Conservation (phyloP, 1,140 invertebrate species). For the Trichonephila inaurata region DNA sequence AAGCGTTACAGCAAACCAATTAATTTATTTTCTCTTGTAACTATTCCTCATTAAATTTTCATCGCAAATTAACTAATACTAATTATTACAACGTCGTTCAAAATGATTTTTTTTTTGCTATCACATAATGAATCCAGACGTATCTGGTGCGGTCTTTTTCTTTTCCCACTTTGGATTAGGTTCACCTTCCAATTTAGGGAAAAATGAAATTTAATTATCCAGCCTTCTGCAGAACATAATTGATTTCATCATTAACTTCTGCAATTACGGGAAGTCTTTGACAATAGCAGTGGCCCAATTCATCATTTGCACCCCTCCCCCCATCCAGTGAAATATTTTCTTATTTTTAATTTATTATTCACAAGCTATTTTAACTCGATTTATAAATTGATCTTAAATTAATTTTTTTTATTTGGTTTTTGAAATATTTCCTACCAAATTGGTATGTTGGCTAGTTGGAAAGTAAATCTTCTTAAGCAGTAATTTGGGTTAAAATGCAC, state of each 20-base stretch:
- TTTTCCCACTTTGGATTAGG: background rate
- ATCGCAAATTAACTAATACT: conserved; percentile 2
- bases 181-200: background rate
- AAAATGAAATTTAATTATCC: conserved; percentile 12
- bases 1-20: background rate
- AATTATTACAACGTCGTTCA: background rate
- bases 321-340: background rate
- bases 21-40: background rate
- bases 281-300: background rate
- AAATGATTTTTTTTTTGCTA: background rate
- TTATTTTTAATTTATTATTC: conserved; percentile 9
- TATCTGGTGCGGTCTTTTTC: background rate
- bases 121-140: background rate
- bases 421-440: too few relatives aligned
- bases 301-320: background rate
- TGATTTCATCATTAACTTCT: conserved; percentile 23
- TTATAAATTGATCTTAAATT: conserved; percentile 9
- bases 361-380: background rate
- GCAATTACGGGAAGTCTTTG: background rate
- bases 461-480: too few relatives aligned
- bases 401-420: background rate
- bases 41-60: background rate
- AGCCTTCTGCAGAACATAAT: background rate
- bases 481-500: too few relatives aligned
- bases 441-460: too few relatives aligned